Base-by-base conservation (phyloP, 1,140 invertebrate genomes). In the Papilio xuthus region DNA sequence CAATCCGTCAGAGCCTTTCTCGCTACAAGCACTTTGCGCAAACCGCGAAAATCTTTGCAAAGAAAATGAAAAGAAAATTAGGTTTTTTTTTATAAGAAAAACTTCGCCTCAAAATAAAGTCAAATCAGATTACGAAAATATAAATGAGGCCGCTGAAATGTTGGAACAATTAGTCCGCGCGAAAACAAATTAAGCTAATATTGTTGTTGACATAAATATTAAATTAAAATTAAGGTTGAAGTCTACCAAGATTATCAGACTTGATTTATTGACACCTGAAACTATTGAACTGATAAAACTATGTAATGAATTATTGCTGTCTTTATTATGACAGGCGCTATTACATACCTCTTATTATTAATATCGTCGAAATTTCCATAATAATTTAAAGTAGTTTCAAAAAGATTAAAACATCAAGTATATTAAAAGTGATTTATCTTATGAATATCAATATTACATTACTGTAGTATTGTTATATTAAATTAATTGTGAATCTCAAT, bases 61-160 rank as follows among this genome's bases (percentile, higher is more conserved):
- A 15, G 53, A 20, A 56, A 67, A 28, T 67, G 60, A 67, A 67
- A 67, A 67, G 12, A 67, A 67, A 67, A 67, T 67, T 67, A 67
- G 60, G 60, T 67, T 67, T 28, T 67, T 4, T 67, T 67, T 67
- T 67, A 67, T 67, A 26, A 28, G 12, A 60, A 26, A 60, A 60
- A 60, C 56, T 60, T 60, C 20, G 20, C 56, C 56, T 60, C 20
- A 60, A 60, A 60, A 60, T 60, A 60, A 60, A 60, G 20, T 60
- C 56, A 60, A 60, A 60, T 60, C 56, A 26, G 56, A 60, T 60
- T 60, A 60, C 20, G 20, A 26, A 56, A 60, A 60, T 60, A 60
- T 60, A 26, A 60, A 60, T 60, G 56, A 3, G 56, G 20, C 10
- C 56, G 9, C 56, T 26, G 56, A 60, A 60, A 60, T 60, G 56